Percentiles rank a stretch among this genome's conserved stretches.
These are phyloP conservation scores for Lacanobia wlatinum DNA, from an alignment of 2,888 invertebrate species.

Conservation along the genomic window DNA sequence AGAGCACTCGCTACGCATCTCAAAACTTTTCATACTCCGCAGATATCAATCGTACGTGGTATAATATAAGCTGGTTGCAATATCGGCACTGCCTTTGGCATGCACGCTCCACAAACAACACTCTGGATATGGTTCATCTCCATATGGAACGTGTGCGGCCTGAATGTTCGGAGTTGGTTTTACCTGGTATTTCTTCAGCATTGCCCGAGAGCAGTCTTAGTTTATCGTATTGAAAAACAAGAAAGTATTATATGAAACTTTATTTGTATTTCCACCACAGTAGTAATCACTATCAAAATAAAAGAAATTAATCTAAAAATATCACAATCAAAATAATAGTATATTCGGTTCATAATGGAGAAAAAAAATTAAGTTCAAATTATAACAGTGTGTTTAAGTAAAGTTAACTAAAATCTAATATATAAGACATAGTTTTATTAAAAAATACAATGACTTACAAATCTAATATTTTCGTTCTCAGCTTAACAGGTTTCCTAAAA, in stretches of 20 bases:
- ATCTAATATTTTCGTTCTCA: neutral
- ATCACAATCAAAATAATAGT: too few species aligned
- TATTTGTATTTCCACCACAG: neutral
- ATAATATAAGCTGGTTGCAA: conserved; percentile 7
- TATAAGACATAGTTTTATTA: neutral
- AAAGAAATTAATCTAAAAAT: neutral
- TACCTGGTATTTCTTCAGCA: too few species aligned
- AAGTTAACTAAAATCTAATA: too few species aligned
- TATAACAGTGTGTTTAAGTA: too few species aligned
- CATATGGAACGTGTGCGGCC: conserved; percentile 10
- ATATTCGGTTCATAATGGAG: too few species aligned
- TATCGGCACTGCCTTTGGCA: conserved; percentile 12
- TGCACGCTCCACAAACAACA: conserved; percentile 32
- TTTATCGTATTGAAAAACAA: too few species aligned
- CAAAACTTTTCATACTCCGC: neutral
- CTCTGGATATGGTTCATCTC: neutral
- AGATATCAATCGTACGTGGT: conserved; percentile 28
- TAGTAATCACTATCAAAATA: neutral
- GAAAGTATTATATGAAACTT: neutral
- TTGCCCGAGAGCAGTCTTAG: too few species aligned
- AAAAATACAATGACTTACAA: neutral
- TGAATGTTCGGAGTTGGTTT: too few species aligned
- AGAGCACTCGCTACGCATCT: neutral
- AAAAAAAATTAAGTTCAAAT: too few species aligned
- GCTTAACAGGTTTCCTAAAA: neutral